These are phyloP conservation scores for Leptinotarsa peninsularis DNA, from an alignment of 2,888 invertebrate genomes.

Conservation along the genomic window DNA sequence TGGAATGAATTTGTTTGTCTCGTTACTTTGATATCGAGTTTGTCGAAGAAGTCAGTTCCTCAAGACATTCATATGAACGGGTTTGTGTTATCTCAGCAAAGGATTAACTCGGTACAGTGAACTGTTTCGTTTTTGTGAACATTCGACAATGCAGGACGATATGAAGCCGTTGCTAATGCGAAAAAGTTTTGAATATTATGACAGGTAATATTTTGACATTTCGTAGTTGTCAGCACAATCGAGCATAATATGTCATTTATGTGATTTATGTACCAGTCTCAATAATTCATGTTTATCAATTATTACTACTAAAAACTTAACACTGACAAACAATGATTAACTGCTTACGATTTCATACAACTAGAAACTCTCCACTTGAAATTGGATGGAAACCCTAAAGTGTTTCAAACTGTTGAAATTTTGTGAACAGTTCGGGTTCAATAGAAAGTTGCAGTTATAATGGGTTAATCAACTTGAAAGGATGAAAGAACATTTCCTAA, in stretches of 20 bases:
- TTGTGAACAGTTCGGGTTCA: no score
- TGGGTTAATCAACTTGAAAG: no score
- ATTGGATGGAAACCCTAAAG: no score
- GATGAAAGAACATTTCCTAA: no score
- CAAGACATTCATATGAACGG: not conserved
- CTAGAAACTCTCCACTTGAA: no score
- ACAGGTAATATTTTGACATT: conserved; percentile 8
- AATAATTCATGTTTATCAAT: no score
- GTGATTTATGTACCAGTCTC: no score
- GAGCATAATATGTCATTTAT: not conserved
- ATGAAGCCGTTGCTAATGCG: conserved; percentile 38
- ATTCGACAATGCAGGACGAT: conserved; percentile 23
- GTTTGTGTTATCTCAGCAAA: conserved; percentile 1
- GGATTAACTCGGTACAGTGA: not conserved
- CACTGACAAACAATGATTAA: no score
- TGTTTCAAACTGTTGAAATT: no score
- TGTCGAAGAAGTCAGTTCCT: conserved; percentile 4
- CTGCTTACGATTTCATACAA: no score
- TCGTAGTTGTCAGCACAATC: not conserved
- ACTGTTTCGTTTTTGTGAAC: conserved; percentile 1
- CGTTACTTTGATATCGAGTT: not conserved
- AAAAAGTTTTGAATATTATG: conserved; percentile 30
- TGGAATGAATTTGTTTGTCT: conserved; percentile 3
- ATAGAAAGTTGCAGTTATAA: no score
- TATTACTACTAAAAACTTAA: no score